Conservation (phyloP, 2,113 vertebrate genomes). For the Carollia perspicillata region DNA sequence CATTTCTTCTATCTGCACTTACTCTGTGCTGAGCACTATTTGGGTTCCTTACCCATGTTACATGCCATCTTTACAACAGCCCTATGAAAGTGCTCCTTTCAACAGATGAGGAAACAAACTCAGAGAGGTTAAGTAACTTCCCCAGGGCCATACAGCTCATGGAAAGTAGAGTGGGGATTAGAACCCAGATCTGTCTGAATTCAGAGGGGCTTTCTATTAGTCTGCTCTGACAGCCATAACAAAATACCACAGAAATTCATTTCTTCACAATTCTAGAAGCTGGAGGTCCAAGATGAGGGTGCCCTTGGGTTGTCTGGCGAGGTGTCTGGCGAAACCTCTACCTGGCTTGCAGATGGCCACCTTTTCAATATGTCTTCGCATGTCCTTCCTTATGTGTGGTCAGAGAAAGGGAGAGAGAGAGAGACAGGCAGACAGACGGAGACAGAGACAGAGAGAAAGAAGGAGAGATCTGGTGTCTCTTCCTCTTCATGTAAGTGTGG, state of each 20-base stretch:
- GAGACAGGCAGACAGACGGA: not conserved
- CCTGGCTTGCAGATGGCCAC: not conserved
- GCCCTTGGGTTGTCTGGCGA: not conserved
- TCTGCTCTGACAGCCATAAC: not conserved
- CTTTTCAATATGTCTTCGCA: not conserved
- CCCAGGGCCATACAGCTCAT: not conserved
- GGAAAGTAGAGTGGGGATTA: not conserved
- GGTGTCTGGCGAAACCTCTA: not conserved
- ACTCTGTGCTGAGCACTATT: too few species aligned
- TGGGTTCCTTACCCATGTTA: not conserved
- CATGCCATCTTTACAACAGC: not conserved
- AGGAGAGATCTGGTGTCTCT: not conserved
- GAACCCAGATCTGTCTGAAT: not conserved
- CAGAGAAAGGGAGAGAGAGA: not conserved
- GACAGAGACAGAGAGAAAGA: not conserved
- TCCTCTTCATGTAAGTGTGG: not conserved
- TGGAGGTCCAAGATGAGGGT: not conserved
- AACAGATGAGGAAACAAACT: not conserved
- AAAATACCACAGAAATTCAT: not conserved
- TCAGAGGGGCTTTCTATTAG: not conserved
- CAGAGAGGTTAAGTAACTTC: not conserved
- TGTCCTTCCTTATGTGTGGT: not conserved
- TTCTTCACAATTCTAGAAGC: not conserved
- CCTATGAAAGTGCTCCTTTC: not conserved
- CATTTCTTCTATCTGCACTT: not conserved